Evolutionary conservation across 2,888 invertebrate genomes (phyloP), one percentile per base, ranked within the genome.

Genomic region (Tetheella fluctuosa): DNA sequence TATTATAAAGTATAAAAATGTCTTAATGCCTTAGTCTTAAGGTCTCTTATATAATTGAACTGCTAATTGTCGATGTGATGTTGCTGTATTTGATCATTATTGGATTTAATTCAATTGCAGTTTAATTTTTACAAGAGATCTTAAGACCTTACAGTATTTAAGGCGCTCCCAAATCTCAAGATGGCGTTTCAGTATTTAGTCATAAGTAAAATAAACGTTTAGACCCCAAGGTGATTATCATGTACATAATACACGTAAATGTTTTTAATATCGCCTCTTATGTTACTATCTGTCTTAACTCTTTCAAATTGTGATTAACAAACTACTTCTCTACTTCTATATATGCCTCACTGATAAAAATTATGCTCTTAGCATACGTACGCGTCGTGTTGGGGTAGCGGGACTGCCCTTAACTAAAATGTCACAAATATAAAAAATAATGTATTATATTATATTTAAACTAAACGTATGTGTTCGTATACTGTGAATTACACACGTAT

Each of bases 301-400:
- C n/a, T 48, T n/a, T 48, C 48, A 10, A 48, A 48, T 28, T 25
- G 17, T 54, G 54, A 28, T 17, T 25, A 28, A 54, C 25, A 54
- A n/a, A 28, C 28, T 54, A 28, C n/a, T 23, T 61, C 30, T 48
- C 52, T 23, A 23, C 54, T 7, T 53, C n/a, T 58, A 7, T 62
- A 15, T 30, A 12, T 52, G n/a, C 23, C 23, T 53, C 1, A 10
- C 12, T 53, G 52, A 52, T 52, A 52, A 52, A 52, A 28, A 25
- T 53, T 25, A 25, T 23, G 28, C 15, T 53, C 25, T 53, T 17
- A 10, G 52, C 39, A 39, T 39, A 39, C 39, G 0, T n/a, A 39
- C 39, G 39, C 39, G 39, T 1, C 39, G 39, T 39, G 3, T 39
- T 1, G n/a, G 4, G 39, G 0, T n/a, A n/a, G 39, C 39, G 39